A percentile compares a stretch with the other conserved stretches of the same genome.
Conservation (phyloP, 2,888 invertebrate species). For the Tinea pellionella region DNA sequence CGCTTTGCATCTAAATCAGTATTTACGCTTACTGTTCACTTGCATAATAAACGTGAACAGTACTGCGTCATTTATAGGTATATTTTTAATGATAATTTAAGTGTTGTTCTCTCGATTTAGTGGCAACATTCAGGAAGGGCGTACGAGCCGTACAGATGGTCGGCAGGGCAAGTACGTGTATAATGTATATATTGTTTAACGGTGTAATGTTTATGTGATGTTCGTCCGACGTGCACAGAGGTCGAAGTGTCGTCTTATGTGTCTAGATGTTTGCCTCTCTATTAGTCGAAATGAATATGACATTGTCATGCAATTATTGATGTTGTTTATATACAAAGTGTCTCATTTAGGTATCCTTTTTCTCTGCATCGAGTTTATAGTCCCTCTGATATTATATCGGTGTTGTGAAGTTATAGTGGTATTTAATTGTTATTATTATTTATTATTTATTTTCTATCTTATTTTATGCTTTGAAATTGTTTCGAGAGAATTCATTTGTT, state of each 20-base stretch:
- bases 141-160: conserved; percentile 99
- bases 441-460: conserved; percentile 1
- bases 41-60: too few relatives aligned
- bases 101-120: conserved; percentile 72
- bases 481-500: conserved; percentile 14
- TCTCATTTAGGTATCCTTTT: conserved; percentile 34
- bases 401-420: conserved; percentile 57
- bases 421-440: conserved; percentile 21
- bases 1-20: conserved; percentile 55
- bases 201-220: conserved; percentile 53
- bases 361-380: conserved; percentile 53
- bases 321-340: conserved; percentile 44
- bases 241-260: conserved; percentile 24
- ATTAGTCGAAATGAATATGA: conserved; percentile 56
- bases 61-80: too few relatives aligned
- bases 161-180: conserved; percentile 97
- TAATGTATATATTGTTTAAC: conserved; percentile 62
- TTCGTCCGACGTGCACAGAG: conserved; percentile 28
- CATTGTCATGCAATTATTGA: conserved; percentile 46
- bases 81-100: conserved; percentile 9
- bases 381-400: conserved; percentile 50
- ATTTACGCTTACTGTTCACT: too few relatives aligned
- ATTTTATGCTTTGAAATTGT: conserved; percentile 5
- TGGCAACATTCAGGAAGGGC: conserved; percentile 99
- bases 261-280: conserved; percentile 63